These are phyloP conservation scores for Stegodyphus dumicola DNA, from an alignment of 1,140 invertebrate species.

Conservation along the genomic window DNA sequence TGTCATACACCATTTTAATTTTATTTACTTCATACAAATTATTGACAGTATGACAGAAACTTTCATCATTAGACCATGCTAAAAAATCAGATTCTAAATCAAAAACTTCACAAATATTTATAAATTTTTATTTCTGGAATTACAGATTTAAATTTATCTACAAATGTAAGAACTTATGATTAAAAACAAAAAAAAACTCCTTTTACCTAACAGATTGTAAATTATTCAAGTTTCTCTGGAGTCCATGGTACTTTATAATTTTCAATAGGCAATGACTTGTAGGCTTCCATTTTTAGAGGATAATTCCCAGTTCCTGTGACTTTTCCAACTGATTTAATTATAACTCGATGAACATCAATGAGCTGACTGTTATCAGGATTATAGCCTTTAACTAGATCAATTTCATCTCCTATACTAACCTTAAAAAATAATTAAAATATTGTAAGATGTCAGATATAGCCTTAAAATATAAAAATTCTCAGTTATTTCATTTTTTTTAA, in stretches of 20 bases:
- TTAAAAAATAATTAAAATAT: background rate
- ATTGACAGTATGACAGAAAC: too few species aligned
- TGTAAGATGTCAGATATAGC: background rate
- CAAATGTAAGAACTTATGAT: too few species aligned
- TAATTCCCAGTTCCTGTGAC: conserved; percentile 1
- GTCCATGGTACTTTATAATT: conserved; percentile 41
- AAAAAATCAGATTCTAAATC: too few species aligned
- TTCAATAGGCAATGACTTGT: conserved; percentile 43
- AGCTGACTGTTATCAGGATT: conserved; percentile 32
- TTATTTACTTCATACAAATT: too few species aligned
- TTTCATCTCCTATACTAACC: conserved; percentile 27
- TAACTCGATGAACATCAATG: conserved; percentile 39
- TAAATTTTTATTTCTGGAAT: too few species aligned
- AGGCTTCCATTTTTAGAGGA: conserved; percentile 44
- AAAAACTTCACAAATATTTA: too few species aligned
- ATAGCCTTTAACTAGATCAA: conserved; percentile 33
- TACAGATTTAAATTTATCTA: too few species aligned
- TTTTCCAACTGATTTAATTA: conserved; percentile 34
- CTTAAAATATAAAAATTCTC: background rate
- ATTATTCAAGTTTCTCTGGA: background rate
- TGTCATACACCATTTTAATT: too few species aligned
- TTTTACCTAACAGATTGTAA: background rate
- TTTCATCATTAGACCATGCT: too few species aligned
- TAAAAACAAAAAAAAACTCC: too few species aligned
- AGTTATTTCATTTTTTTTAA: background rate